Percentiles rank a stretch among this genome's conserved stretches.
These are phyloP conservation scores for Stichodactyla helianthus DNA, from an alignment of 64 coral and sea anemone genomes.

Conservation along the genomic window DNA sequence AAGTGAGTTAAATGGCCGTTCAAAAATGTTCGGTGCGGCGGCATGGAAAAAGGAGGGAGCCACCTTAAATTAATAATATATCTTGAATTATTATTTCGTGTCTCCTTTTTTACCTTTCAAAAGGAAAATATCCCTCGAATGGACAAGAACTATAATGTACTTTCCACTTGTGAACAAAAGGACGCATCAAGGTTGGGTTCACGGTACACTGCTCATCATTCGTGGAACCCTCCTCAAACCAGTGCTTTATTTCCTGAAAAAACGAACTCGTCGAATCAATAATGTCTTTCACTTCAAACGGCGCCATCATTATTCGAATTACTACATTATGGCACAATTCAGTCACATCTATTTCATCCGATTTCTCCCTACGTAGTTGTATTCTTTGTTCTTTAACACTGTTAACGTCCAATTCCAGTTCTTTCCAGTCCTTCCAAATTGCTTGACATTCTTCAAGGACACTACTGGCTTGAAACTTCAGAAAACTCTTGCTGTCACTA, in stretches of 20 bases:
- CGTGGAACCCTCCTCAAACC: constrained; percentile 49
- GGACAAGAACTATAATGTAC: constrained; percentile 40
- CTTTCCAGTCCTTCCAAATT: constrained; percentile 53
- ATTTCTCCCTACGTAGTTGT: constrained; percentile 10
- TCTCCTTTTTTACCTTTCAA: constrained; percentile 19
- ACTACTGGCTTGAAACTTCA: constrained; percentile 27
- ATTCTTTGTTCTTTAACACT: constrained; percentile 40
- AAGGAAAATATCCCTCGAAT: constrained; percentile 43
- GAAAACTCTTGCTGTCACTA: background rate
- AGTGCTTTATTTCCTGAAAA: constrained; percentile 45
- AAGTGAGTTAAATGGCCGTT: too few species aligned
- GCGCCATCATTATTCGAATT: background rate
- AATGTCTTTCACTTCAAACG: background rate
- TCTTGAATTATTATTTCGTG: background rate
- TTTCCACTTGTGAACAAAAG: constrained; percentile 48
- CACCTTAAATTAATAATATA: too few species aligned
- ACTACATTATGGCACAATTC: background rate
- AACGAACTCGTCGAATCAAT: background rate
- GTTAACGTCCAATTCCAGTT: constrained; percentile 22
- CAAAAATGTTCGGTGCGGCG: too few species aligned
- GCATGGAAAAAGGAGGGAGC: too few species aligned
- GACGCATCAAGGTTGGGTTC: constrained; percentile 64
- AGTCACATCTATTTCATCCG: background rate
- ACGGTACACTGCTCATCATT: background rate
- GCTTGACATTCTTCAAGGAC: constrained; percentile 30